A percentile compares a stretch with the other conserved stretches of the same genome.
Conservation (phyloP, 1,140 invertebrate genomes). For the Colletes gigas region DNA sequence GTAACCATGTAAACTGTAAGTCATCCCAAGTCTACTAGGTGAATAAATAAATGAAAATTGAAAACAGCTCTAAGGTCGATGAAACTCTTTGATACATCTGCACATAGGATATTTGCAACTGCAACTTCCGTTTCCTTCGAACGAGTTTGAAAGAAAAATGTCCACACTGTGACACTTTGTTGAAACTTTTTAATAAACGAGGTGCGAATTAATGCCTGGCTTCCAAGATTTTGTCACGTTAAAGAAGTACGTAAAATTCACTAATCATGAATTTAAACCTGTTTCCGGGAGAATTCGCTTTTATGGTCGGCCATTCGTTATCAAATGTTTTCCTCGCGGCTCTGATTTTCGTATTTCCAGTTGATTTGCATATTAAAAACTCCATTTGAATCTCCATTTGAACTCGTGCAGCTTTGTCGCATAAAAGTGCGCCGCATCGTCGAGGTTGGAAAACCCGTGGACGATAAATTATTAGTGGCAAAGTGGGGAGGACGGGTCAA, state of each 20-base stretch:
- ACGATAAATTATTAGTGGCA: constrained; percentile 26
- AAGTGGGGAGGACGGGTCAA: constrained; percentile 3
- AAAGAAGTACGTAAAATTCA: not conserved
- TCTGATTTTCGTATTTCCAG: constrained; percentile 14
- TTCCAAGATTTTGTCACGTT: not conserved
- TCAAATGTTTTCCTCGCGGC: constrained; percentile 1
- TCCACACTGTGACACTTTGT: no score
- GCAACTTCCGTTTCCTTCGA: no score
- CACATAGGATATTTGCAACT: no score
- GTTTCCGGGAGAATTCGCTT: not conserved
- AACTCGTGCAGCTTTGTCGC: constrained; percentile 12
- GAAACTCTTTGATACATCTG: no score
- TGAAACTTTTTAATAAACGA: not conserved
- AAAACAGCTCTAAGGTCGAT: no score
- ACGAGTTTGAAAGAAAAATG: no score
- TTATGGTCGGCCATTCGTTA: not conserved
- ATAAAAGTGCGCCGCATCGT: constrained; percentile 15
- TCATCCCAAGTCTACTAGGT: no score
- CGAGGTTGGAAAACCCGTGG: not conserved
- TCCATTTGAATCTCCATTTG: constrained; percentile 17
- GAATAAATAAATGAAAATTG: no score
- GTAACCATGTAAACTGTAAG: no score
- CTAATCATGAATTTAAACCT: not conserved
- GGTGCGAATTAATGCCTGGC: not conserved
- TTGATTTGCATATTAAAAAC: constrained; percentile 37